Conservation (phyloP, 2,797 vertebrate genomes). For the Acipenser ruthenus region DNA sequence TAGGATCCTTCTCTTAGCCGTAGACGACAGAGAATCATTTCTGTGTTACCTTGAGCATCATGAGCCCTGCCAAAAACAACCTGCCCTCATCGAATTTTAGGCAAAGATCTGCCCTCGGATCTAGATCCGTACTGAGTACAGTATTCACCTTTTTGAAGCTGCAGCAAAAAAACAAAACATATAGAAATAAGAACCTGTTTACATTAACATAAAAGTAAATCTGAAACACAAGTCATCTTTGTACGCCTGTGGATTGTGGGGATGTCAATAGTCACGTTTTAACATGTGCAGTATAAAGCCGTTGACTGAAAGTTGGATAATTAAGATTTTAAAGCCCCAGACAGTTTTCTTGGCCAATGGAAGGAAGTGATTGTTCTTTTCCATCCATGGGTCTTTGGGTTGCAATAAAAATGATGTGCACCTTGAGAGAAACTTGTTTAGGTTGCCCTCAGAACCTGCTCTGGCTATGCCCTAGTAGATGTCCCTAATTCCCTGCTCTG, state of each 20-base stretch:
- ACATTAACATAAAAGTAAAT: not conserved
- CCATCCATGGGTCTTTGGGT: not conserved
- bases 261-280: no score
- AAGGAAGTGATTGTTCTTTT: no score
- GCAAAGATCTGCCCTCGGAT: not conserved
- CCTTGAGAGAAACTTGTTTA: conserved; percentile 9
- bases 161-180: conserved; percentile 5
- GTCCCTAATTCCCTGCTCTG: conserved; percentile 7
- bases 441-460: conserved; percentile 1
- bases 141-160: not conserved
- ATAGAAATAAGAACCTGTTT: not conserved
- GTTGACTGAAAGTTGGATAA: no score
- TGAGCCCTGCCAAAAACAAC: conserved; percentile 20
- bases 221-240: not conserved
- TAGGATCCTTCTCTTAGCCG: conserved; percentile 38
- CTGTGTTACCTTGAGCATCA: conserved; percentile 45
- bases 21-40: conserved; percentile 35
- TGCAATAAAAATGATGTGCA: conserved; percentile 2
- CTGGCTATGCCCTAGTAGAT: not conserved
- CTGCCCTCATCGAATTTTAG: not conserved
- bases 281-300: no score
- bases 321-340: no score
- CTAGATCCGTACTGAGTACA: not conserved
- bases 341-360: no score
- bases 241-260: not conserved